Evolutionary conservation across 2,888 invertebrate genomes (phyloP).

Genomic region (Amphipoea oculea): DNA sequence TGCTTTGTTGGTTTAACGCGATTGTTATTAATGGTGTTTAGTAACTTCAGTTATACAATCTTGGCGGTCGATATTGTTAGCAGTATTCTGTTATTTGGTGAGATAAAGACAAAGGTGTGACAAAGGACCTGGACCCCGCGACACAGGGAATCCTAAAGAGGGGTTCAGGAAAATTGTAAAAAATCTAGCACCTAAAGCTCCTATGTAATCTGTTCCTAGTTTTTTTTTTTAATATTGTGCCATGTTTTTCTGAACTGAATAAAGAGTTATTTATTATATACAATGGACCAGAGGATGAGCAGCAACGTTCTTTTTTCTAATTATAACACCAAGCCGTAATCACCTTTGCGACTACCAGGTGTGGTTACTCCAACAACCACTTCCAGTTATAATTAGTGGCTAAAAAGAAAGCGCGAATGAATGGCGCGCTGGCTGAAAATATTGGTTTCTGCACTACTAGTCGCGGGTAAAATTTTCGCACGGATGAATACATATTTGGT

Average conservation of each 20-base stretch:
- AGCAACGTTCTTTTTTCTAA: too few relatives aligned
- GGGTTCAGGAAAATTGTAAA: too few relatives aligned
- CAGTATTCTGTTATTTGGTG: background rate
- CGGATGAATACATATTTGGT: constrained; percentile 38
- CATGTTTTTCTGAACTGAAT: too few relatives aligned
- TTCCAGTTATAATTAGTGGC: background rate
- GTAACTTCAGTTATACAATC: constrained; percentile 30
- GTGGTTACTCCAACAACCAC: background rate
- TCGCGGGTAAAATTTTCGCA: constrained; percentile 31
- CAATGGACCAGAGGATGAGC: too few relatives aligned
- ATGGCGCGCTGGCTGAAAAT: constrained; percentile 9
- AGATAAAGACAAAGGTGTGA: background rate
- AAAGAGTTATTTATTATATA: too few relatives aligned
- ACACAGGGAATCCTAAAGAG: too few relatives aligned
- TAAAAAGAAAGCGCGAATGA: constrained; percentile 14
- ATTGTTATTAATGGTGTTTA: constrained; percentile 47
- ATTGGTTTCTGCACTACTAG: constrained; percentile 30
- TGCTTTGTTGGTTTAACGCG: constrained; percentile 37
- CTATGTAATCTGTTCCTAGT: too few relatives aligned
- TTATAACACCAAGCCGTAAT: background rate
- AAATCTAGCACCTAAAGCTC: too few relatives aligned
- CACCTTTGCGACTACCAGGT: background rate
- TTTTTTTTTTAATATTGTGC: too few relatives aligned
- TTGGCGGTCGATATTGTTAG: background rate
- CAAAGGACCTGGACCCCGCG: background rate